These are phyloP conservation scores for Dicentrarchus labrax DNA, from an alignment of 2,113 vertebrate species.

Conservation along the genomic window DNA sequence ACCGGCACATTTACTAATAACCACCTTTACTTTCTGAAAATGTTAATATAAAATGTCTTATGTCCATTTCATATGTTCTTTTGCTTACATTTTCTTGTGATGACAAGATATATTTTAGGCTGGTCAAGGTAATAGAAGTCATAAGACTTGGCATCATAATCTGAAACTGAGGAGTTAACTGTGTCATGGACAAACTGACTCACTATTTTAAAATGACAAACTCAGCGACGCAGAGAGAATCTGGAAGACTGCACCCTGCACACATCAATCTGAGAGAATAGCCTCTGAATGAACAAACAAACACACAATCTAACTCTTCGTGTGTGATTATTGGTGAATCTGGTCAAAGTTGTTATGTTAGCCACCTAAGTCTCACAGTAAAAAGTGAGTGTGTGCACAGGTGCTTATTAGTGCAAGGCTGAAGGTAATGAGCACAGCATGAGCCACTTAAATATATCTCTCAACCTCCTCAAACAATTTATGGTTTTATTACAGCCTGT, in stretches of 20 bases:
- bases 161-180: background rate
- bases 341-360: too few species aligned
- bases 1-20: background rate
- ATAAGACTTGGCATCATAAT: background rate
- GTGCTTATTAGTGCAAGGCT: background rate
- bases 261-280: background rate
- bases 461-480: background rate
- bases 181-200: slow-evolving; percentile 20
- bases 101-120: background rate
- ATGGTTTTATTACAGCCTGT: background rate
- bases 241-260: background rate
- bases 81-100: background rate
- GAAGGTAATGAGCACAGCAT: background rate
- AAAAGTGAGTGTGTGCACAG: background rate
- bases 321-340: background rate
- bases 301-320: background rate
- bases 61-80: background rate
- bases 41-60: background rate
- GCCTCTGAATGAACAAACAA: background rate
- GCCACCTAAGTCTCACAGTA: background rate
- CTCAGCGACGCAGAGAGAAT: background rate
- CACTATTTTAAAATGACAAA: slow-evolving; percentile 23
- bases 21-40: too few species aligned
- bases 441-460: background rate
- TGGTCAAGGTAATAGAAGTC: background rate